Base-by-base conservation (phyloP, 1,140 invertebrate species). In the Drosophila bocki region DNA sequence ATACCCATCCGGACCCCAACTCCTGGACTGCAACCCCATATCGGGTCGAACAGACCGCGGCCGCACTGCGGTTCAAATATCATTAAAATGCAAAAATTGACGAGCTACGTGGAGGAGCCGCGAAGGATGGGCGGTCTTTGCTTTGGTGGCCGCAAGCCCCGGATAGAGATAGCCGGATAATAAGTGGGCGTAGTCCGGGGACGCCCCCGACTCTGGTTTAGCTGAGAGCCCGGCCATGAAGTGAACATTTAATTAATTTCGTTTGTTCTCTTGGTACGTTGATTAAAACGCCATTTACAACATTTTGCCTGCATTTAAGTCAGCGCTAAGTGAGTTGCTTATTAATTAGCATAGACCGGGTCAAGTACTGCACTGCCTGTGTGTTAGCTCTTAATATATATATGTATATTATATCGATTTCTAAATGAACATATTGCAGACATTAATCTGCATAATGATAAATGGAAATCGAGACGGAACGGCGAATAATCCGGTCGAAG, bases 71-170 rank as follows among this genome's bases (percentile, higher is more conserved):
- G 80, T 78, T 87, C 80, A 81, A 87, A 88, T 75, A 87, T 88
- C 80, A 90, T 90, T 88, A 88, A 88, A 84, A 88, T 88, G 80
- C 84, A 88, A 90, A 87, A 88, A 88, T 88, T 81, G 74, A 88
- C 82, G 84, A 80, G 62, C 64, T 57, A 65, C 75, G 75, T 54
- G 48, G 74, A 58, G 75, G 41, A 57, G 58, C n/a, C 19, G 15
- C 32, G 22, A 19, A 53, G 42, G 35, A 58, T 61, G 63, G 64
- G 33, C 22, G 62, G 47, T 32, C 22, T 32, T 26, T 29, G 39
- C 29, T 47, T 47, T 6, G 33, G 48, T 37, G 39, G 32, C 48
- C 48, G 9, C 61, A 32, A 48, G 29, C 33, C 35, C 44, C 26
- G 54, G 42, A 42, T 42, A 51, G 47, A 42, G 29, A 42, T 37